Conservation (phyloP, 2,888 invertebrate species). For the Acrobasis consociella region DNA sequence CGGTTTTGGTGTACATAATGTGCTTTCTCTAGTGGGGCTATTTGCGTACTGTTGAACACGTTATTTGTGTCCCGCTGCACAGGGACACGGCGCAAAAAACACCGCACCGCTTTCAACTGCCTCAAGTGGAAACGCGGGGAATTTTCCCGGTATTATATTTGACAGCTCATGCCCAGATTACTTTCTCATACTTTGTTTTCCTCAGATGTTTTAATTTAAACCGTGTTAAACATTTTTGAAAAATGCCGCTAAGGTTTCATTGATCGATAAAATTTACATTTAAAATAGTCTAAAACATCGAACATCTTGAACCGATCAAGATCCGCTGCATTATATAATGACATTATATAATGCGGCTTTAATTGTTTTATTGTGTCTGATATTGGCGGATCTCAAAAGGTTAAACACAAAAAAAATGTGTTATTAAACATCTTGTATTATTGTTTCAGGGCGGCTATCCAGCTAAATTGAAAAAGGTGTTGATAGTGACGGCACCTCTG, state of each 20-base stretch:
- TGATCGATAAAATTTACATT: too few species aligned
- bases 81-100: constrained; percentile 26
- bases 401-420: too few species aligned
- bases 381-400: too few species aligned
- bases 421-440: background rate
- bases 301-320: background rate
- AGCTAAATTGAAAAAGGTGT: constrained; percentile 97
- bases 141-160: constrained; percentile 6
- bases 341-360: too few species aligned
- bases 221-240: too few species aligned
- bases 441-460: constrained; percentile 95
- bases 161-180: background rate
- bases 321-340: too few species aligned
- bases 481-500: constrained; percentile 97
- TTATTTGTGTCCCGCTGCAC: constrained; percentile 19
- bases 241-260: too few species aligned
- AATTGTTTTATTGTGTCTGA: too few species aligned
- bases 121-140: constrained; percentile 8
- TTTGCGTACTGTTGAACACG: constrained; percentile 20
- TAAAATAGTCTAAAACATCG: too few species aligned
- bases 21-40: constrained; percentile 19
- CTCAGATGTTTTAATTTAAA: too few species aligned
- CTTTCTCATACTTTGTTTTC: background rate
- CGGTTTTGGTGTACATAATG: constrained; percentile 15
- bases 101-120: constrained; percentile 9